Percentiles rank a stretch among this genome's conserved stretches.
Conservation (phyloP, 2,113 vertebrate species). For the Microtus richardsoni region DNA sequence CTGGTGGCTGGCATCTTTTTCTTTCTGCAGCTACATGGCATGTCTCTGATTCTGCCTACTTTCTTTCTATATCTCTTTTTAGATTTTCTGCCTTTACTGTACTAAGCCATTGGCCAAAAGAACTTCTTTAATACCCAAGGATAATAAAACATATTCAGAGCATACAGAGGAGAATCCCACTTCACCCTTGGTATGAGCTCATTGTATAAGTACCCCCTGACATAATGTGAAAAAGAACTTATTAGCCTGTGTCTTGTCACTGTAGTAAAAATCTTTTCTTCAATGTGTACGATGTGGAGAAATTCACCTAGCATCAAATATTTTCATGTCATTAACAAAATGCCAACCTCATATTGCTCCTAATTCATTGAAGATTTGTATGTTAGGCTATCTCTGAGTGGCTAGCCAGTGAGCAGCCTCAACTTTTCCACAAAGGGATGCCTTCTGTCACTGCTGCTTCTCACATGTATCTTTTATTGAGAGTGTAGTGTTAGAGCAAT, state of each 20-base stretch:
- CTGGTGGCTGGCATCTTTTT: too few relatives aligned
- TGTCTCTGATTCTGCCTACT: too few relatives aligned
- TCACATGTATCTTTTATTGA: conserved; percentile 19
- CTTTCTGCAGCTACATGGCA: too few relatives aligned
- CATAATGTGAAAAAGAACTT: not conserved
- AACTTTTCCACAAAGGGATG: not conserved
- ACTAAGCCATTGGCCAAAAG: too few relatives aligned
- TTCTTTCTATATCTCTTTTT: too few relatives aligned
- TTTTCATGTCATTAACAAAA: not conserved
- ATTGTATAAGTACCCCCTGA: not conserved
- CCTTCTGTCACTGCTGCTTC: conserved; percentile 34
- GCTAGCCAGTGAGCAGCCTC: not conserved
- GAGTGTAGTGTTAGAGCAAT: not conserved
- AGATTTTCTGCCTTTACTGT: too few relatives aligned
- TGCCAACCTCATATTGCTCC: not conserved
- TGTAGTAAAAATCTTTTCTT: not conserved
- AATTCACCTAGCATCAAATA: not conserved
- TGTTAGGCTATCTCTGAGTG: not conserved
- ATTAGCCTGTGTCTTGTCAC: not conserved
- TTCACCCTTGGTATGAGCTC: not conserved
- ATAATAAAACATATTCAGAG: too few relatives aligned
- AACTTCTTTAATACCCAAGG: too few relatives aligned
- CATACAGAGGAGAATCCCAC: too few relatives aligned
- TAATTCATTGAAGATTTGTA: not conserved
- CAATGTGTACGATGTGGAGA: not conserved